Evolutionary conservation across 2,113 vertebrate genomes (phyloP), one percentile per base, ranked within the genome.

Genomic region (Urocitellus parryii): DNA sequence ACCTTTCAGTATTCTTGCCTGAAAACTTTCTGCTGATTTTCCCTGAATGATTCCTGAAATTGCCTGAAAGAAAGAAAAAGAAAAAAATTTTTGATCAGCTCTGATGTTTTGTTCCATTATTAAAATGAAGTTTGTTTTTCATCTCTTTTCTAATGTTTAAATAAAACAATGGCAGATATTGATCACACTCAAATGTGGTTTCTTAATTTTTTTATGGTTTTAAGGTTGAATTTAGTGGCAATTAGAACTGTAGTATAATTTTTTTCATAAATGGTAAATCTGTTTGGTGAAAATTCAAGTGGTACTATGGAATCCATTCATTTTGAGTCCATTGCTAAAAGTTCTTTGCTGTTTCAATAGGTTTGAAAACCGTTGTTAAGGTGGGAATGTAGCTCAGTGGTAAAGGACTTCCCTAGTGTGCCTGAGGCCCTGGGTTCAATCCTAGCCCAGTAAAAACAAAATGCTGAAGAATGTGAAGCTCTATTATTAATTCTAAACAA

Each of bases 1-100:
- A 83, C 10, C 32, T 88, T 96, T 93, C 24, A 79, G 3, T 96
- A 95, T 72, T 93, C n/a, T 92, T 96, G 79, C 56, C 76, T 89
- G 92, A 72, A 89, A 77, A 32, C 39, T 96, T 93, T 88, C 68
- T 92, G 8, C 24, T 84, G 5, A 76, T 58, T 56, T 42, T 8
- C 5, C 25, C 16, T 70, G 9, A 81, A 39, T 90, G 34, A 78
- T 93, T 96, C 39, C 17, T 37, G 5, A 42, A 79, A 61, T 80
- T 78, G n/a, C 56, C 45, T 1, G 1, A 24, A 22, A 22, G 18
- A 63, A 51, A 45, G 45, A 45, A 45, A 45, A 45, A 45, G 45
- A 45, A 91, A 68, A 88, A 94, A 45, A 13, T 51, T 51, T 45
- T 72, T 85, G 42, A 65, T 93, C 45, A 80, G 39, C 20, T 93